phyloP scores from a whole-genome alignment of 2,113 vertebrate species.

The Muscicapa adusta region DNA sequence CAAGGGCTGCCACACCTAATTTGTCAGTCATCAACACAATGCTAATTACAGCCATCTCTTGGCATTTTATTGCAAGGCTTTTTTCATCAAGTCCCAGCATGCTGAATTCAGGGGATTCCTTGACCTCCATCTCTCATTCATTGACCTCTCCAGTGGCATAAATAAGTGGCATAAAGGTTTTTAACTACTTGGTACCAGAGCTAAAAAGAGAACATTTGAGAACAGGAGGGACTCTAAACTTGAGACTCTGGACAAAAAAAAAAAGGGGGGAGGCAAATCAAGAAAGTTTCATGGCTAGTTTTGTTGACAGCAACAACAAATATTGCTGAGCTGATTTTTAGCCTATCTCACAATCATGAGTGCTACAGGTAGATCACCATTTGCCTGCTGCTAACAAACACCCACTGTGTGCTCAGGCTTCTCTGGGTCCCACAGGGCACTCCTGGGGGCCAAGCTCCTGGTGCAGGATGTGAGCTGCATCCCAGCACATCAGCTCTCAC shows the following conservation, averaged over 20 bases:
- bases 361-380: neutral
- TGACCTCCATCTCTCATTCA: neutral
- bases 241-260: neutral
- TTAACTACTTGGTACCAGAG: neutral
- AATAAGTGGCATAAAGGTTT: neutral
- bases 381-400: neutral
- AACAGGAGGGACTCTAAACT: neutral
- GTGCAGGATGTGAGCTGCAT: neutral
- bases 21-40: neutral
- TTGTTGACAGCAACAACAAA: neutral
- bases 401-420: fast-evolving
- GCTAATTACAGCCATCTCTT: neutral
- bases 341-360: neutral
- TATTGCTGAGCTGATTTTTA: neutral
- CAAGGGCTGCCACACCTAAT: neutral
- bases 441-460: fast-evolving
- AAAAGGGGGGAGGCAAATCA: neutral
- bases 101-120: neutral
- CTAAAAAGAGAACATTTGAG: neutral
- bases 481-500: neutral
- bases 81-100: neutral
- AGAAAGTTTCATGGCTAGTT: neutral
- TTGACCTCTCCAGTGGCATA: neutral
- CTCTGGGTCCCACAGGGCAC: neutral
- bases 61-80: neutral